These are phyloP conservation scores for Eleutherodactylus coqui DNA, from an alignment of 2,797 vertebrate genomes.

Conservation along the genomic window DNA sequence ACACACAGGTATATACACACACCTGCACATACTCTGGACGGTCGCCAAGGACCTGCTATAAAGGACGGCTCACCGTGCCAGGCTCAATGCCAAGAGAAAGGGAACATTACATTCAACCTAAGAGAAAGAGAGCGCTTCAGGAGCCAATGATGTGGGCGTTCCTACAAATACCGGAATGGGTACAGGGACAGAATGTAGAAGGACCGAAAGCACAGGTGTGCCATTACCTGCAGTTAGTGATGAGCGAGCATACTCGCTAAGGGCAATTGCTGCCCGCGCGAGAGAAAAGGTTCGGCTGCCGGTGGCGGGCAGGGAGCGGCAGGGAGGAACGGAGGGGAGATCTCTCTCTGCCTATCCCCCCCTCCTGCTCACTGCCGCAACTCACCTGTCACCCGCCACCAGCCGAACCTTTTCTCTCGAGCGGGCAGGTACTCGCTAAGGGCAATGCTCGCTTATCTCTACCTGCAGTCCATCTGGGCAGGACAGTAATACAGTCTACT, in stretches of 20 bases:
- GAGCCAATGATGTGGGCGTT: neutral
- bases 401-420: too few species aligned
- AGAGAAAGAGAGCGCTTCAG: neutral
- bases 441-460: neutral
- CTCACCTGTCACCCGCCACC: too few species aligned
- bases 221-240: too few species aligned
- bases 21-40: slow-evolving; percentile 10
- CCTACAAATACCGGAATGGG: neutral
- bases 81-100: neutral
- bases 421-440: too few species aligned
- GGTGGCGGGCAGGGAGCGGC: too few species aligned
- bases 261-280: neutral
- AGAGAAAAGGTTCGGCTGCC: too few species aligned
- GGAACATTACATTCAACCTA: neutral
- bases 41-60: slow-evolving; percentile 11
- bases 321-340: too few species aligned
- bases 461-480: neutral
- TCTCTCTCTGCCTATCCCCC: too few species aligned
- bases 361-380: too few species aligned
- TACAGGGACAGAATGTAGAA: neutral
- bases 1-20: neutral
- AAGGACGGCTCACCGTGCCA: slow-evolving; percentile 1
- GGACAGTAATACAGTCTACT: neutral
- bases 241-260: too few species aligned
- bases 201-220: too few species aligned